Conservation (phyloP, 2,113 vertebrate species). For the Micronycteris hirsuta region DNA sequence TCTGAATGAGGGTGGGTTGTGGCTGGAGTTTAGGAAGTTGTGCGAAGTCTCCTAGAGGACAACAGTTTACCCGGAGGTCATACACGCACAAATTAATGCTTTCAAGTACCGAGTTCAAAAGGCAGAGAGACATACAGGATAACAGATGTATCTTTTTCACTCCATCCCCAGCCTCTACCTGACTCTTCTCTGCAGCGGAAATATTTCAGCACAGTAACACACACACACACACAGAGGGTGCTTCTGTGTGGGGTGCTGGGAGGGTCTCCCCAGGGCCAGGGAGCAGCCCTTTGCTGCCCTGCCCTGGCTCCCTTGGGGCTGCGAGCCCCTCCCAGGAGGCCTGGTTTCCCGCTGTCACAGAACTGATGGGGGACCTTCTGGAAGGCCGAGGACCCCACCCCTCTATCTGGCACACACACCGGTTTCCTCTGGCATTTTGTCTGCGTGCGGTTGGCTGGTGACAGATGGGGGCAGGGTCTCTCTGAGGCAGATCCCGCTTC, state of each 20-base stretch:
- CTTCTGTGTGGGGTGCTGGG: neutral
- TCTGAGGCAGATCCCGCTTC: too few relatives aligned
- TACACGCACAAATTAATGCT: neutral
- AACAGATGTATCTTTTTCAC: neutral
- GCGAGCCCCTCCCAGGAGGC: fast-evolving
- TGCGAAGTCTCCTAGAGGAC: neutral
- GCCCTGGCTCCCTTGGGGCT: neutral
- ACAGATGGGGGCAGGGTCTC: neutral
- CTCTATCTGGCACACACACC: neutral
- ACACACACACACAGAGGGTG: too few relatives aligned
- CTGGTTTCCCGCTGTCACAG: neutral
- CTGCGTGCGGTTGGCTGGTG: neutral
- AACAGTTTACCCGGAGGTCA: neutral
- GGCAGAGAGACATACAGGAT: fast-evolving
- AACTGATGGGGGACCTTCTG: neutral
- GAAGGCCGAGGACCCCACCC: neutral
- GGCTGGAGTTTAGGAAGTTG: neutral
- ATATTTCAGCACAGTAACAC: neutral
- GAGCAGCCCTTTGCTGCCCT: neutral
- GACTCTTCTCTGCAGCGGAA: neutral
- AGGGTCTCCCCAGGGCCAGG: neutral
- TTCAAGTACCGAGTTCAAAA: neutral
- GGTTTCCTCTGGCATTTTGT: neutral
- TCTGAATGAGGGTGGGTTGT: too few relatives aligned
- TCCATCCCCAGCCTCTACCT: neutral